Evolutionary conservation across 2,113 vertebrate genomes (phyloP).

Genomic region (Brachypodius melanocephalos): DNA sequence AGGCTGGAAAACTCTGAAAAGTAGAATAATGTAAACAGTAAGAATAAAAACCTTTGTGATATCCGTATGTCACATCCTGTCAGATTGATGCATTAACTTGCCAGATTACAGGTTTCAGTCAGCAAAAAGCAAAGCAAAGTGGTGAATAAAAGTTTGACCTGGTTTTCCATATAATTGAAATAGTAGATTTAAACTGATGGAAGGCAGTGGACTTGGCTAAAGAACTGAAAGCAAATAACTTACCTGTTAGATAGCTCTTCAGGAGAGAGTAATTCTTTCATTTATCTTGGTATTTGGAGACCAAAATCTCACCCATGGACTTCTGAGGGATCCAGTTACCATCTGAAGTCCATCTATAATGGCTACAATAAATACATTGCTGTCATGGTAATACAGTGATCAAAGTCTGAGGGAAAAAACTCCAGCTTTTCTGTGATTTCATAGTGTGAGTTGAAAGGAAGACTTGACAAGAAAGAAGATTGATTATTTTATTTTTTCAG

Average conservation of each 20-base stretch:
- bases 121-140: background rate
- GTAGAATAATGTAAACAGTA: background rate
- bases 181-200: background rate
- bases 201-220: background rate
- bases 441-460: background rate
- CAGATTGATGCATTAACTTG: background rate
- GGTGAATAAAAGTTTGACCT: background rate
- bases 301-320: background rate
- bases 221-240: conserved; percentile 4
- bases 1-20: background rate
- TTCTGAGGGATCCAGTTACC: background rate
- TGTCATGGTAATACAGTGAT: conserved; percentile 29
- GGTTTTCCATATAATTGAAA: conserved; percentile 3
- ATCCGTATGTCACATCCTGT: background rate
- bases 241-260: background rate
- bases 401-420: background rate
- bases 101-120: background rate
- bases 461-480: background rate
- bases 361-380: conserved; percentile 1
- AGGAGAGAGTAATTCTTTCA: background rate
- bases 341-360: background rate
- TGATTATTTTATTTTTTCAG: background rate
- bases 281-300: background rate
- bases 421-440: background rate
- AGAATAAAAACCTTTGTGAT: background rate